Conservation (phyloP, 2,888 invertebrate genomes). For the Synergus gifuensis region DNA sequence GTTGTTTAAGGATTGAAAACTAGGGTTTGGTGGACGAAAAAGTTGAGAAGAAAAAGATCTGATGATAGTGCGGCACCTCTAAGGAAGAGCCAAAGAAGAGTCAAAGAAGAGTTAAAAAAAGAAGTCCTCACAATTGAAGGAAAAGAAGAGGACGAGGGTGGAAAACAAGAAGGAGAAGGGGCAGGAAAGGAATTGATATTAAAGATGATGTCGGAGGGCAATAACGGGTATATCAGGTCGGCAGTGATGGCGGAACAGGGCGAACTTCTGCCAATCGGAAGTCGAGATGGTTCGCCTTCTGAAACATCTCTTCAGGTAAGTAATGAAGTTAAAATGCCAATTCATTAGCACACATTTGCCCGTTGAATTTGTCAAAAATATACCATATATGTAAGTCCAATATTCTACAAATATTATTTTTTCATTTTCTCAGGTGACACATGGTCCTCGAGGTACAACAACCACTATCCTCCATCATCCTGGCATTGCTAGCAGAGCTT, state of each 20-base stretch:
- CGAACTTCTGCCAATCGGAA: slow-evolving; percentile 64
- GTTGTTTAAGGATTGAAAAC: slow-evolving; percentile 5
- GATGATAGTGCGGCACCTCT: not conserved
- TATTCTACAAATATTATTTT: not conserved
- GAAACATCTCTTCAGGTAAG: slow-evolving; percentile 69
- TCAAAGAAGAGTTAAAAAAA: not conserved
- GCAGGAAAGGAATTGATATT: slow-evolving; percentile 17
- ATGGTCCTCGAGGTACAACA: slow-evolving; percentile 67
- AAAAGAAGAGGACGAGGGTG: slow-evolving; percentile 18
- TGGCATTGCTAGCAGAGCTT: slow-evolving; percentile 60
- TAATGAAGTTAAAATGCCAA: not conserved
- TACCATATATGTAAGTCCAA: not conserved
- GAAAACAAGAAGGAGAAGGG: slow-evolving; percentile 17
- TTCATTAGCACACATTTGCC: too few species aligned
- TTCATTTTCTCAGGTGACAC: slow-evolving; percentile 65
- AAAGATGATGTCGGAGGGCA: slow-evolving; percentile 69
- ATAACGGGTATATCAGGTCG: slow-evolving; percentile 71
- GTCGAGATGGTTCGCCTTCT: slow-evolving; percentile 61
- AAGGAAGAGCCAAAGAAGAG: not conserved
- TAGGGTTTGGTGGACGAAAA: not conserved
- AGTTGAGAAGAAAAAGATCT: not conserved
- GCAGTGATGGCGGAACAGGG: slow-evolving; percentile 66
- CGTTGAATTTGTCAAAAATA: not conserved
- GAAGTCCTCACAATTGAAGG: not conserved
- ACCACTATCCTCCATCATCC: slow-evolving; percentile 66